These are phyloP conservation scores for Standfussiana lucernea DNA, from an alignment of 2,888 invertebrate species.

Conservation along the genomic window DNA sequence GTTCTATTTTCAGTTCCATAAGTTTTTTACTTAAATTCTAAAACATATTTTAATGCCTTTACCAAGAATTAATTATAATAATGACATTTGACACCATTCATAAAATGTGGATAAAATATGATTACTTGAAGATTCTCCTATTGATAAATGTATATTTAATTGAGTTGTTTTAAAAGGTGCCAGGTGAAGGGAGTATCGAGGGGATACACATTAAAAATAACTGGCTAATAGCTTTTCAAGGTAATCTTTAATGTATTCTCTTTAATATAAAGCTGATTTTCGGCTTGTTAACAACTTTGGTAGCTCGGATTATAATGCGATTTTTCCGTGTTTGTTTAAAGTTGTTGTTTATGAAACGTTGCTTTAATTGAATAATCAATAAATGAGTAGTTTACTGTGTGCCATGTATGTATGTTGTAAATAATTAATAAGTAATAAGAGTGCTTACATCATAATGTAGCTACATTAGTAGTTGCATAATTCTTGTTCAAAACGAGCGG, in stretches of 20 bases:
- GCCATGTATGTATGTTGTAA: background rate
- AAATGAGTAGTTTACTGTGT: background rate
- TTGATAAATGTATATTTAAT: slow-evolving; percentile 50
- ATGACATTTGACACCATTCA: slow-evolving; percentile 27
- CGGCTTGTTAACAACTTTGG: slow-evolving; percentile 28
- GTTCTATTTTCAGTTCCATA: background rate
- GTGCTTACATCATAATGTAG: background rate
- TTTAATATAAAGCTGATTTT: slow-evolving; percentile 33
- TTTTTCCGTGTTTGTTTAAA: slow-evolving; percentile 7
- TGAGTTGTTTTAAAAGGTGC: slow-evolving; percentile 59
- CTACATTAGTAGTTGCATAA: slow-evolving; percentile 12
- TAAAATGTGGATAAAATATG: slow-evolving; percentile 24
- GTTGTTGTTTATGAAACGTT: background rate
- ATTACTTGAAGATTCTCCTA: slow-evolving; percentile 15
- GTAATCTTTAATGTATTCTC: slow-evolving; percentile 55
- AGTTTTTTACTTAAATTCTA: background rate
- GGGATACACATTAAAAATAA: slow-evolving; percentile 68
- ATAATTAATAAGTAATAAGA: background rate
- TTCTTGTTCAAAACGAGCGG: background rate
- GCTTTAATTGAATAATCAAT: background rate
- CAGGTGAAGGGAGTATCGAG: slow-evolving; percentile 66
- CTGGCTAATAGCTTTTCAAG: slow-evolving; percentile 66
- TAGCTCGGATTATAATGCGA: slow-evolving; percentile 3
- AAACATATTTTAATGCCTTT: background rate
- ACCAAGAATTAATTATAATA: slow-evolving; percentile 18